Evolutionary conservation across 35 echinoderm and acorn worm genomes (phyloP), one percentile per base, ranked within the genome.

Genomic region (Diadema setosum): DNA sequence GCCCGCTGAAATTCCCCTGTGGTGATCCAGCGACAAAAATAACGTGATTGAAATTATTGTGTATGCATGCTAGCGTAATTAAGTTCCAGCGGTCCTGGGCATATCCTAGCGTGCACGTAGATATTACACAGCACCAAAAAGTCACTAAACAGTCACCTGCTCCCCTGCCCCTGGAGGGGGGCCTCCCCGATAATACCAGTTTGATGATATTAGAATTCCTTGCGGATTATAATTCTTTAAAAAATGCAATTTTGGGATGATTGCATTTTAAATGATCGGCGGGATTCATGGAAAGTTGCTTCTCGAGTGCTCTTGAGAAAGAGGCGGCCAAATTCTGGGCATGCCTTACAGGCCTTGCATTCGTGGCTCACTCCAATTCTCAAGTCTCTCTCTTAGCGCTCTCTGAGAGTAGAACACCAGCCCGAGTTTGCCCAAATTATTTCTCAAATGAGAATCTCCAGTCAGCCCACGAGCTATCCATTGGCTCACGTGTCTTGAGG

Each of bases 31-130:
- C 44, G 73, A 44, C 73, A 78, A 78, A 78, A 78, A 78, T 78
- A 78, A 78, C 73, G 73, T 78, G 73, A 78, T 78, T 78, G 73
- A 78, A 78, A 78, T 78, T 78, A 78, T 78, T 78, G 73, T 78
- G 73, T 78, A 78, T 78, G 73, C 73, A 78, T 78, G 73, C 73
- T 78, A 78, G 73, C 73, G 73, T 78, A 78, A 78, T 78, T 78
- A 78, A 78, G 73, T 78, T 78, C 27, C 73, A 42, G 40, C 73
- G 44, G 73, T 78, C 44, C 73, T n/a, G 18, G 44, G 73, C 44
- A 41, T 44, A 78, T 44, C 35, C 73, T 65, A 5, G 29, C 36
- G 29, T 43, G 73, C 35, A 39, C 40, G 44, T 78, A 78, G 39
- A 78, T 26, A 78, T 78, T 78, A 44, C 73, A 78, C 73, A 33